These are phyloP conservation scores for Paracentrotus lividus DNA, from an alignment of 53 echinoderm and acorn worm species.

Conservation along the genomic window DNA sequence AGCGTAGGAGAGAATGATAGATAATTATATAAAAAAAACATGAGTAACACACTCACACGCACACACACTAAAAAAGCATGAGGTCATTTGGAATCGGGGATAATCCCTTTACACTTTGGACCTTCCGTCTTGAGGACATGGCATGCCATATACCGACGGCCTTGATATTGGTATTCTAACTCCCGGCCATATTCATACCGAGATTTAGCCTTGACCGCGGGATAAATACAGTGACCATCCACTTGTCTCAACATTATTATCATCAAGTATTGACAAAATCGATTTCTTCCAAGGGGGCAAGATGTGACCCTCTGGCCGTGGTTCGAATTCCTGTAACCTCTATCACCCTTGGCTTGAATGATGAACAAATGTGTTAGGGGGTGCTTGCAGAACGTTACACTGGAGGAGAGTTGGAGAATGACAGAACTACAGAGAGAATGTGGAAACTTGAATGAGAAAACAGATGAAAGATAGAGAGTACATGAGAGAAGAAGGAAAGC, in stretches of 20 bases:
- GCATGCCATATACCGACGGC: neutral
- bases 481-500: too few relatives aligned
- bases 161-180: neutral
- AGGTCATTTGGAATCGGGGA: too few relatives aligned
- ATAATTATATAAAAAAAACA: too few relatives aligned
- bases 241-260: neutral
- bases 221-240: conserved; percentile 10
- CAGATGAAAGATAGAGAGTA: too few relatives aligned
- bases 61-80: too few relatives aligned
- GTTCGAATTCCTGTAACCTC: neutral
- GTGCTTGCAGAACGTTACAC: neutral
- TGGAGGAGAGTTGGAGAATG: too few relatives aligned
- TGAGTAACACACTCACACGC: too few relatives aligned
- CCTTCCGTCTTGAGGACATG: neutral
- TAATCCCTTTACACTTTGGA: neutral
- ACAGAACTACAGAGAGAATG: too few relatives aligned
- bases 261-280: conserved; percentile 27
- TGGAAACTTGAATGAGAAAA: neutral
- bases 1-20: too few relatives aligned
- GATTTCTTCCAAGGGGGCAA: neutral
- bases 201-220: neutral
- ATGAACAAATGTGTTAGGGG: neutral
- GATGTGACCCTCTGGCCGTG: conserved; percentile 11
- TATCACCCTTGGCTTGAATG: neutral
- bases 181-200: neutral